phyloP scores from a whole-genome alignment of 1,140 invertebrate species.

The Bradysia coprophila region DNA sequence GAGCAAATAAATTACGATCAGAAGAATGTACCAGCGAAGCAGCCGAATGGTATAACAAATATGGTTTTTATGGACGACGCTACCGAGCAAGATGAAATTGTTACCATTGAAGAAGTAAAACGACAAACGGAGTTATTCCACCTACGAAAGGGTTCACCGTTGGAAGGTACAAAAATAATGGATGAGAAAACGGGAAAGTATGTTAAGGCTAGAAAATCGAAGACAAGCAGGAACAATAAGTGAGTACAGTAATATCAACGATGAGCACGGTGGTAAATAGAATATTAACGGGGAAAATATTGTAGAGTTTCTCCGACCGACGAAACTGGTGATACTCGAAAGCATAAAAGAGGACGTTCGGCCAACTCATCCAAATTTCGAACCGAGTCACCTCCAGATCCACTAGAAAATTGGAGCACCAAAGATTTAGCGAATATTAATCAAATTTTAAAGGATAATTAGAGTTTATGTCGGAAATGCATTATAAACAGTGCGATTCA shows the following conservation, averaged over 20 bases:
- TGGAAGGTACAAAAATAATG: background rate
- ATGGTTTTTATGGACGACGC: constrained; percentile 11
- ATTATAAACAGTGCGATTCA: no score
- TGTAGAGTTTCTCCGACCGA: constrained; percentile 24
- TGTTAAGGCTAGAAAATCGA: background rate
- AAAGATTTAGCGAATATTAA: constrained; percentile 50
- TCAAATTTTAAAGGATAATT: constrained; percentile 40
- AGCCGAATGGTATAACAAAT: background rate
- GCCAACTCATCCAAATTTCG: constrained; percentile 12
- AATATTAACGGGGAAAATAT: constrained; percentile 4
- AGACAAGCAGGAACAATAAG: constrained; percentile 6
- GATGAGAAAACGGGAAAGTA: background rate
- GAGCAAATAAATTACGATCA: constrained; percentile 17
- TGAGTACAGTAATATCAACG: background rate
- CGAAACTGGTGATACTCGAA: background rate
- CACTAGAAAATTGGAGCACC: constrained; percentile 53
- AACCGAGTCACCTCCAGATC: constrained; percentile 32
- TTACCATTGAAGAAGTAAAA: constrained; percentile 18
- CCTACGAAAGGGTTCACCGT: background rate
- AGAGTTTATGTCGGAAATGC: no score
- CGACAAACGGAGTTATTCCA: constrained; percentile 16
- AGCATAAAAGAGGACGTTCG: constrained; percentile 11
- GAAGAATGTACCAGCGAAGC: constrained; percentile 1
- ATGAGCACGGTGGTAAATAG: background rate
- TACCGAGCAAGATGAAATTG: constrained; percentile 16